Base-by-base conservation (phyloP, 2,888 invertebrate genomes). In the Cabera pusaria region DNA sequence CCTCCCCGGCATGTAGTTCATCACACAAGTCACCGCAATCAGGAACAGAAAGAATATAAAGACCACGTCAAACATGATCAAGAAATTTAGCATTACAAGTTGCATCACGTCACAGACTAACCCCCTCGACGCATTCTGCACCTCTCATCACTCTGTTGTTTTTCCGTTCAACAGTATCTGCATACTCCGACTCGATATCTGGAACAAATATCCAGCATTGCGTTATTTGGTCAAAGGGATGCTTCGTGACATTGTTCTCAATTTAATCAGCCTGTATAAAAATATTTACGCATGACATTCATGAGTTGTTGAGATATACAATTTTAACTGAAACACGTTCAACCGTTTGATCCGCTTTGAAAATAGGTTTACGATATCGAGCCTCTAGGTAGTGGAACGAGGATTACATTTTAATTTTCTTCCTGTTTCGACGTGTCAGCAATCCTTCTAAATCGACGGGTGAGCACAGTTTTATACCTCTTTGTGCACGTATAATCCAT, bases 61-160 rank as follows among this genome's bases (percentile, higher is more conserved):
- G 86, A 95, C 95, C 82, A 95, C 93, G 90, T 95, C 95, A 91
- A 95, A 95, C 94, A 95, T 95, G 90, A 95, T 93, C 83, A 95
- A 91, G 72, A 95, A 95, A 90, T 95, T 95, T 89, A 95, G 92
- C 91, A 94, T 94, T 92, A 95, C 92, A 77, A 95, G 91, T 92
- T 94, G 94, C 95, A 95, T 95, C 90, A 90, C 91, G 90, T 64
- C 67, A 68, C 64, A 57, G 32, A 44, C 52, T 50, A 59, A 53
- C 63, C 35, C 54, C 53, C 59, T 52, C 66, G 68, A 85, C 77
- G 76, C 84, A 87, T 86, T 73, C 73, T 84, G 80, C 61, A 71
- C 56, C 55, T 51, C 52, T 56, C 50, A 54, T 52, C 43, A 42
- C 46, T 41, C 3, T 14, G 28, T 27, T 19, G 7, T 31, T 36